Evolutionary conservation across 2,113 vertebrate species (phyloP).

Genomic region (Nothobranchius kuhntae): DNA sequence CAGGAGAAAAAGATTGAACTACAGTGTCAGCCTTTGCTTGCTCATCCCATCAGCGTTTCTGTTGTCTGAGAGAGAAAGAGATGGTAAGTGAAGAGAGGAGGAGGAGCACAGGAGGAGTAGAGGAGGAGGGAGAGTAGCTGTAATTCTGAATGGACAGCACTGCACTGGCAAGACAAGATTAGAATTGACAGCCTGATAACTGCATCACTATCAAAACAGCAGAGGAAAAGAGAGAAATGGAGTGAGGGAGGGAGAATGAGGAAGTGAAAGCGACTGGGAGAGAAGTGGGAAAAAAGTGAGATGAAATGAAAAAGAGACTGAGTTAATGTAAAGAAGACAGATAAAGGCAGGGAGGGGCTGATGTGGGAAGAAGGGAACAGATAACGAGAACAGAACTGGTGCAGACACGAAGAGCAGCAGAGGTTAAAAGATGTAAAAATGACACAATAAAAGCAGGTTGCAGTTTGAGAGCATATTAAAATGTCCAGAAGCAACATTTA

Average conservation of each 20-base stretch:
- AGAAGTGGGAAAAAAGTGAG: constrained; percentile 20
- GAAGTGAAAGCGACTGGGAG: constrained; percentile 5
- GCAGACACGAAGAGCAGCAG: constrained; percentile 2
- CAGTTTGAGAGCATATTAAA: constrained; percentile 33
- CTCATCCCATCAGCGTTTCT: constrained; percentile 67
- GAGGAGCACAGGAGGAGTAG: constrained; percentile 21
- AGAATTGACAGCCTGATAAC: constrained; percentile 79
- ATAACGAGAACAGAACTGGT: constrained; percentile 36
- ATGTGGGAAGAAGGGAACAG: constrained; percentile 34
- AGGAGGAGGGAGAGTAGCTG: constrained; percentile 40
- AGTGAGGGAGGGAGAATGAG: constrained; percentile 6
- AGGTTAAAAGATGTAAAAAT: constrained; percentile 55
- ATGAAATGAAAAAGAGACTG: constrained; percentile 24
- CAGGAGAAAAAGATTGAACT: constrained; percentile 49
- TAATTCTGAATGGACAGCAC: constrained; percentile 76
- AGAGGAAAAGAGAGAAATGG: constrained; percentile 37
- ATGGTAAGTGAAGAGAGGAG: constrained; percentile 32
- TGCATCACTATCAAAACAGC: constrained; percentile 77
- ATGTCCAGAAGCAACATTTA: constrained; percentile 44
- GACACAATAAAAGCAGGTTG: constrained; percentile 60
- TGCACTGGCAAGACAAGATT: constrained; percentile 76
- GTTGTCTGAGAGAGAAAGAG: constrained; percentile 50
- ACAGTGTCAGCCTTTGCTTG: constrained; percentile 51
- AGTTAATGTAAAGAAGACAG: constrained; percentile 49
- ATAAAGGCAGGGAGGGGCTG: constrained; percentile 42